Conservation (phyloP, 2,888 invertebrate genomes). For the Acronicta psi region DNA sequence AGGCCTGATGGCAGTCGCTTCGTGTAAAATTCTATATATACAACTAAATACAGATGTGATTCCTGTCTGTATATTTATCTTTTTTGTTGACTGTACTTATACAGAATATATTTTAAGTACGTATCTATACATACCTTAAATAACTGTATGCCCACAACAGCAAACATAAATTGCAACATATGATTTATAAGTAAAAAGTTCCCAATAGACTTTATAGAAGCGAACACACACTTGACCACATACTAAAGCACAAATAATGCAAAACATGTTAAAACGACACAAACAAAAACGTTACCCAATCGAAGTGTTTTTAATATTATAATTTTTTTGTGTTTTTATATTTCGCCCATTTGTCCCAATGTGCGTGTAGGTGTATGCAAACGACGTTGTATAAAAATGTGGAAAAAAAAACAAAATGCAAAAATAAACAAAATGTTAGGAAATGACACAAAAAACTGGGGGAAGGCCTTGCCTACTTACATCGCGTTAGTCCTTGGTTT, state of each 20-base stretch:
- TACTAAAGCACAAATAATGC: conserved; percentile 90
- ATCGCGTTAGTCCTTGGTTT: conserved; percentile 77
- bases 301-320: conserved; percentile 52
- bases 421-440: conserved; percentile 60
- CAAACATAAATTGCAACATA: conserved; percentile 99
- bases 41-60: no score
- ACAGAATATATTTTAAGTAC: background rate
- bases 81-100: no score
- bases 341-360: conserved; percentile 74
- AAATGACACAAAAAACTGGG: conserved; percentile 51
- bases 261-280: conserved; percentile 59
- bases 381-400: conserved; percentile 72
- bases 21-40: no score
- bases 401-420: conserved; percentile 61
- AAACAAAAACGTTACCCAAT: conserved; percentile 74
- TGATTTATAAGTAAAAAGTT: conserved; percentile 99
- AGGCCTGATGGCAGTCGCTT: no score
- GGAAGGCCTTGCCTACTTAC: conserved; percentile 70
- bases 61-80: no score
- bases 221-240: conserved; percentile 99
- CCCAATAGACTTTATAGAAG: conserved; percentile 99
- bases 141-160: conserved; percentile 99
- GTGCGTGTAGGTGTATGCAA: conserved; percentile 66
- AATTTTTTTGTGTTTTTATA: conserved; percentile 47
- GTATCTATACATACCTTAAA: conserved; percentile 93